These are phyloP conservation scores for Fabriciana adippe DNA, from an alignment of 2,888 invertebrate species.

Conservation along the genomic window DNA sequence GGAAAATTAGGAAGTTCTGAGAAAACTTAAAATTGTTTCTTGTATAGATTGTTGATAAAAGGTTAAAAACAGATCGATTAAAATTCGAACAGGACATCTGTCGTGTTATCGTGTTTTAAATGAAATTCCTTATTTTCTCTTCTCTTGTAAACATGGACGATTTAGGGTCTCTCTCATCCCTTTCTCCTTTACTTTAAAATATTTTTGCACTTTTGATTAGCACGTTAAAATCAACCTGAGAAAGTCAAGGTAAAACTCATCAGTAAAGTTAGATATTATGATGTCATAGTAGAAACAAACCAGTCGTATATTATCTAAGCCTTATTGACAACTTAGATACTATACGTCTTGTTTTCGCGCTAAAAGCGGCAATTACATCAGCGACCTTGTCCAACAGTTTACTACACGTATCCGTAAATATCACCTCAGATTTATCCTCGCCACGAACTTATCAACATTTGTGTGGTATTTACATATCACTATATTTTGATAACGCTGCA, in stretches of 20 bases:
- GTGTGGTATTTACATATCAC: too few species aligned
- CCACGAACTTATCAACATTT: neutral
- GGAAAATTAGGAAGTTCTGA: too few species aligned
- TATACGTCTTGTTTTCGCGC: constrained; percentile 60
- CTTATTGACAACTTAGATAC: constrained; percentile 44
- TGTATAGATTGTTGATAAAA: too few species aligned
- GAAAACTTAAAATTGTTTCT: too few species aligned
- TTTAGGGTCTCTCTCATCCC: too few species aligned
- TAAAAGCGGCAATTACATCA: constrained; percentile 80
- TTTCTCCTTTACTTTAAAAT: neutral
- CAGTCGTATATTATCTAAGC: constrained; percentile 42
- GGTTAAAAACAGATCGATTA: too few species aligned
- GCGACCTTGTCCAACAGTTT: constrained; percentile 69
- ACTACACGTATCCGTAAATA: constrained; percentile 61
- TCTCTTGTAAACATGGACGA: too few species aligned
- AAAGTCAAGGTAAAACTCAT: constrained; percentile 30
- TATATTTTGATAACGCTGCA: too few species aligned
- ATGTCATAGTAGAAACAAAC: constrained; percentile 69
- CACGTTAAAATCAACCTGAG: constrained; percentile 37
- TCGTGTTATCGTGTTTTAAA: too few species aligned
- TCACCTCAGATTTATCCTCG: constrained; percentile 58
- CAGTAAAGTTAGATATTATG: constrained; percentile 43
- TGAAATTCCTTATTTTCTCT: too few species aligned
- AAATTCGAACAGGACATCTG: too few species aligned
- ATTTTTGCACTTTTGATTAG: neutral